A percentile compares a stretch with the other conserved stretches of the same genome.
Evolutionary conservation across 1,140 invertebrate species (phyloP).

Genomic region (Diploscapter pachys): DNA sequence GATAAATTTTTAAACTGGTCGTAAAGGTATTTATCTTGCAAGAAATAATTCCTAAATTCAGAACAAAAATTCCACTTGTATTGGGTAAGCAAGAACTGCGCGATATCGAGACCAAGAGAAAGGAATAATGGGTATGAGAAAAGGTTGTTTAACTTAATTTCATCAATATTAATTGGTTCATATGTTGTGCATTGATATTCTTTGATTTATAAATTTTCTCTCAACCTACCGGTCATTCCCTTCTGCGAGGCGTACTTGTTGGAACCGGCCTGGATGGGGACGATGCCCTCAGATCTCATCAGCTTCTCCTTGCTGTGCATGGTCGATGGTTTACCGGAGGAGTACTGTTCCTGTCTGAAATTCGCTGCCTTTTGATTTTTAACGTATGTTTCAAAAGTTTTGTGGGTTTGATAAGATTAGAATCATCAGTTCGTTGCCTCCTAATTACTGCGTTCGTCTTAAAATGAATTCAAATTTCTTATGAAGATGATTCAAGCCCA

Average conservation of each 20-base stretch:
- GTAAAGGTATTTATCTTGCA: no score
- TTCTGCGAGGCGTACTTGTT: conserved; percentile 59
- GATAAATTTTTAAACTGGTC: no score
- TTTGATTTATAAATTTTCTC: background rate
- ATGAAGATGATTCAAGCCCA: no score
- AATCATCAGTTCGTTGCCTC: background rate
- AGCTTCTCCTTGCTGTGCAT: conserved; percentile 54
- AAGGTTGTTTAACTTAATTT: no score
- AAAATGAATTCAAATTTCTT: background rate
- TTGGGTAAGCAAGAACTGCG: no score
- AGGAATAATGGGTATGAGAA: no score
- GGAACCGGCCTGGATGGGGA: conserved; percentile 58
- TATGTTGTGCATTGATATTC: no score
- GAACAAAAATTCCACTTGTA: no score
- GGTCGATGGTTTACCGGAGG: conserved; percentile 51
- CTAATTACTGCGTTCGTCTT: background rate
- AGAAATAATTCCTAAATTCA: no score
- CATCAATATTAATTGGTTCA: no score
- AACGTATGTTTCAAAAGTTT: background rate
- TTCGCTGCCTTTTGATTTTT: background rate
- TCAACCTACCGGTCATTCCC: conserved; percentile 54
- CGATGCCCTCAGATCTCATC: conserved; percentile 55
- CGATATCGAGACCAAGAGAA: no score
- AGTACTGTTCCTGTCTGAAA: conserved; percentile 45
- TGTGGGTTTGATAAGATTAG: background rate